These are phyloP conservation scores for Mythimna pallens DNA, from an alignment of 2,888 invertebrate species.

Conservation along the genomic window DNA sequence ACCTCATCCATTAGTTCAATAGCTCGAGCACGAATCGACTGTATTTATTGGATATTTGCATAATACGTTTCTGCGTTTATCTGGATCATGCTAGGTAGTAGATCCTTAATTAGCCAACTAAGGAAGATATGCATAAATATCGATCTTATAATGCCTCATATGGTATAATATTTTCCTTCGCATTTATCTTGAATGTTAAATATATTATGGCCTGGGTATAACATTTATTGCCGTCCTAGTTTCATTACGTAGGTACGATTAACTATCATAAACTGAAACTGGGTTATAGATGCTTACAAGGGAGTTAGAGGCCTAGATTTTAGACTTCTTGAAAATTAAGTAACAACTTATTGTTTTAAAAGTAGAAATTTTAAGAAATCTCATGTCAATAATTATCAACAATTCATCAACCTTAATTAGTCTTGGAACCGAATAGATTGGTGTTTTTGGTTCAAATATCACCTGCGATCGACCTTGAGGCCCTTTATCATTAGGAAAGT, in stretches of 20 bases:
- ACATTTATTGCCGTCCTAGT: conserved; percentile 43
- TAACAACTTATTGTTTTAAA: conserved; percentile 16
- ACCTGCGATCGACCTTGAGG: conserved; percentile 77
- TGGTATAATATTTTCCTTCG: conserved; percentile 21
- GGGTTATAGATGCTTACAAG: conserved; percentile 29
- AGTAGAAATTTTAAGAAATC: conserved; percentile 38
- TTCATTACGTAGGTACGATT: conserved; percentile 32
- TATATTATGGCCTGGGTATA: conserved; percentile 33
- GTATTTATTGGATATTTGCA: conserved; percentile 50
- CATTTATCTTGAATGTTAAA: conserved; percentile 34
- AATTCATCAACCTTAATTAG: conserved; percentile 58
- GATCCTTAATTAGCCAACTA: not conserved
- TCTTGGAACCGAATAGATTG: conserved; percentile 43
- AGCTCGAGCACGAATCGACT: conserved; percentile 68
- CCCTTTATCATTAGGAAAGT: conserved; percentile 84
- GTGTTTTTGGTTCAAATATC: conserved; percentile 69
- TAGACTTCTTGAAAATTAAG: conserved; percentile 35
- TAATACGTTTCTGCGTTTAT: conserved; percentile 29
- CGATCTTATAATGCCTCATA: conserved; percentile 3
- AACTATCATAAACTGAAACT: conserved; percentile 39
- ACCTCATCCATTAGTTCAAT: conserved; percentile 83
- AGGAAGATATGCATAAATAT: conserved; percentile 14
- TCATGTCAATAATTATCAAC: conserved; percentile 34
- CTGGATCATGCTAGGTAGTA: conserved; percentile 1
- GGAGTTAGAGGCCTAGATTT: conserved; percentile 23